These are phyloP conservation scores for Acestrorhynchus altus DNA, from an alignment of 2,797 vertebrate species.

Conservation along the genomic window DNA sequence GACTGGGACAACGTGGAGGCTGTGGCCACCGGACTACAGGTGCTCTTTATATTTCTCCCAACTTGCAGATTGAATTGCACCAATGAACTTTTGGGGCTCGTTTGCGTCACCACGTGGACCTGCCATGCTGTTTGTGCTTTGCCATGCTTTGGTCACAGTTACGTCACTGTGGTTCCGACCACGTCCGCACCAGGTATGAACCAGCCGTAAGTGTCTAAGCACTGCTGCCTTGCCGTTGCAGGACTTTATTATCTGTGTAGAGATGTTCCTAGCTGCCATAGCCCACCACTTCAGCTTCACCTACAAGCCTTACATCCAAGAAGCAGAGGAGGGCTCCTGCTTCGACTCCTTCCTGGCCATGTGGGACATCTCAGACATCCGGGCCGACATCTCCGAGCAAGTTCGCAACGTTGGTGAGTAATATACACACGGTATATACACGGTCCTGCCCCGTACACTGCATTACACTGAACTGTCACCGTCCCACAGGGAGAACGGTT, in stretches of 20 bases:
- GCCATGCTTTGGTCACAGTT: too few relatives aligned
- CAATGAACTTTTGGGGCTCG: too few relatives aligned
- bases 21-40: constrained; percentile 96
- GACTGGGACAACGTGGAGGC: constrained; percentile 96
- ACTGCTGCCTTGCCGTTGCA: constrained; percentile 61
- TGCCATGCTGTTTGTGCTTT: too few relatives aligned
- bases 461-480: too few relatives aligned
- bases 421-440: background rate
- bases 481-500: constrained; percentile 88
- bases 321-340: constrained; percentile 95
- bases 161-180: too few relatives aligned
- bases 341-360: constrained; percentile 98
- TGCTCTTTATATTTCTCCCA: constrained; percentile 49
- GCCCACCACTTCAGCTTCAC: constrained; percentile 97
- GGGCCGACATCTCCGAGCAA: constrained; percentile 96
- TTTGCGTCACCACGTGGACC: too few relatives aligned
- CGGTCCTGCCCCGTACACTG: too few relatives aligned
- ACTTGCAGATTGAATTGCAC: too few relatives aligned
- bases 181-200: too few relatives aligned
- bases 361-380: constrained; percentile 98
- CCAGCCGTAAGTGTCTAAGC: too few relatives aligned
- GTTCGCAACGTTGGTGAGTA: constrained; percentile 96
- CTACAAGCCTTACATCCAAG: constrained; percentile 96
- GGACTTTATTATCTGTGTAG: constrained; percentile 98
- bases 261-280: constrained; percentile 98